Percentiles rank a stretch among this genome's conserved stretches.
phyloP scores from a whole-genome alignment of 2,113 vertebrate species.

The Tetraodon nigroviridis region DNA sequence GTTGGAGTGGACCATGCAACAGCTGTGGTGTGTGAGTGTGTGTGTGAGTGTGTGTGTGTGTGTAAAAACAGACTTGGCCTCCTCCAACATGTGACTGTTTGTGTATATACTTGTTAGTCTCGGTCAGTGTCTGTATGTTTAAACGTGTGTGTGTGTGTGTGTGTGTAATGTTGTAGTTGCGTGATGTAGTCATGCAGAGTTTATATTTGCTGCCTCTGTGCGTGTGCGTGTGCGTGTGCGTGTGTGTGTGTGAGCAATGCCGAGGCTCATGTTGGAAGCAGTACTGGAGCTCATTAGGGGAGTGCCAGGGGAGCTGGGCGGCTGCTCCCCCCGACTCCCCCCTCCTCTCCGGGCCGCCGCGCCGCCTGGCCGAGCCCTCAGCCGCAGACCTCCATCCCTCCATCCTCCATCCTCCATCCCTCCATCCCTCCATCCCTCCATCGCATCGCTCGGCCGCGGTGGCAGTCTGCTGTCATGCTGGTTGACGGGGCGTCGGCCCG shows the following conservation, averaged over 20 bases:
- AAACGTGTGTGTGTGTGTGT: conserved; percentile 28
- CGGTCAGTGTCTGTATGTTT: conserved; percentile 33
- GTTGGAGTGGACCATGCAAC: conserved; percentile 21
- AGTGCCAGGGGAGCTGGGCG: conserved; percentile 50
- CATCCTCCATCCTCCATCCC: too few relatives aligned
- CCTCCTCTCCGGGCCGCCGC: conserved; percentile 44
- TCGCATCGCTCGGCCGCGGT: too few relatives aligned
- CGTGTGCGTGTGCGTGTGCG: conserved; percentile 8
- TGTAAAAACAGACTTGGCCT: conserved; percentile 1
- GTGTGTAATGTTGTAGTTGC: conserved; percentile 7
- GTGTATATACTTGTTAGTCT: conserved; percentile 34
- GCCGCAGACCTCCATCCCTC: conserved; percentile 57
- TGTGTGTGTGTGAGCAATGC: conserved; percentile 5
- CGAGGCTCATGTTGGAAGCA: conserved; percentile 43
- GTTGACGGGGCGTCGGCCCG: conserved; percentile 12
- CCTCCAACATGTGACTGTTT: conserved; percentile 15
- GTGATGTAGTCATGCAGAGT: too few relatives aligned
- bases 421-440: too few relatives aligned
- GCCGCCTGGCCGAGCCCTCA: conserved; percentile 52
- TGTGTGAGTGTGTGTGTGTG: conserved; percentile 20
- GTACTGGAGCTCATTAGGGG: conserved; percentile 66
- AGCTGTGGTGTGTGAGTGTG: conserved; percentile 20
- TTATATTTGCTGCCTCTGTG: background rate
- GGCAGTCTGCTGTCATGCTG: conserved; percentile 33
- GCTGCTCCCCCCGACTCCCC: conserved; percentile 38